Base-by-base conservation (phyloP, 2,888 invertebrate genomes). In the Lycophotia porphyrea region DNA sequence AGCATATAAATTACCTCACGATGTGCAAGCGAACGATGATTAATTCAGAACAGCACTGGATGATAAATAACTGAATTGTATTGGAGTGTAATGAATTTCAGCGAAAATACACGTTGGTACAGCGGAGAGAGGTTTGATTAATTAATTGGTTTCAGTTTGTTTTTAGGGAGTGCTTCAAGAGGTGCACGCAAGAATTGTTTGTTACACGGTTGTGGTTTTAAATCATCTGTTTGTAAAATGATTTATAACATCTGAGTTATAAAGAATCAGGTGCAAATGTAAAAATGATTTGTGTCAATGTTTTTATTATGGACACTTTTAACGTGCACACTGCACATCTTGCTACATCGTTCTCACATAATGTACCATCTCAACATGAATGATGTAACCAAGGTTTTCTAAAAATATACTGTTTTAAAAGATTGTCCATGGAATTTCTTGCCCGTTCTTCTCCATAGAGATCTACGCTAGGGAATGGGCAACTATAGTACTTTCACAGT, bases 11-110 rank as follows among this genome's bases (percentile, higher is more conserved):
- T 87, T 85, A 85, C 80, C 68, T 76, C 69, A 63, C 68, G 71
- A 74, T 75, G 68, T 81, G 84, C 71, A 74, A 74, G 72, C 71
- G 36, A 64, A 77, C 68, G 67, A 77, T 87, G 80, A 87, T 87
- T 85, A 87, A 87, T 87, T 82, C 75, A 65, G 67, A 71, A 63
- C 71, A 73, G 66, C 49, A 77, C 70, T 67, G 71, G 75, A 80
- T 85, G 74, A 87, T 87, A 87, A 85, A 87, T 87, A 87, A 85
- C 74, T 47, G 64, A 65, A 77, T 81, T 80, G 80, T 82, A 76
- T 80, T 72, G 68, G 70, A 42, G 49, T 63, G 27, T 78, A 81
- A 80, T 82, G 72, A 87, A 86, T 81, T 87, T 58, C 78, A 67
- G 76, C 5, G 64, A 71, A 78, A 84, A 81, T 84, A 77, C 71